Evolutionary conservation across 2,113 vertebrate genomes (phyloP).

Genomic region (Gobius niger): DNA sequence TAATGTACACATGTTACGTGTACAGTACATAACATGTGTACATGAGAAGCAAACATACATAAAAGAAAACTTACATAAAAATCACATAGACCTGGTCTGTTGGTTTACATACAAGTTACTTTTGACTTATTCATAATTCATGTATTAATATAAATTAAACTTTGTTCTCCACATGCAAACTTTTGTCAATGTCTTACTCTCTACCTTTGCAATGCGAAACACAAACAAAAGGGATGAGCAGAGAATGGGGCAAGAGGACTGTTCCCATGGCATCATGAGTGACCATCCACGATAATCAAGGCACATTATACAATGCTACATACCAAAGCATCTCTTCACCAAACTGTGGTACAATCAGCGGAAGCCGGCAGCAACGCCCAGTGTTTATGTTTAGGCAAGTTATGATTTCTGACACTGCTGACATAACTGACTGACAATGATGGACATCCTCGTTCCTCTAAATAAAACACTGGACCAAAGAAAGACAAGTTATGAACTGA

Average conservation of each 20-base stretch:
- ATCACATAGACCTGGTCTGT: no score
- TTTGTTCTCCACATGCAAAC: no score
- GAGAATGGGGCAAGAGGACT: not conserved
- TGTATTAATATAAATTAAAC: no score
- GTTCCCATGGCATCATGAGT: constrained; percentile 44
- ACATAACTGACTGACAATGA: constrained; percentile 33
- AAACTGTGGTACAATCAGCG: constrained; percentile 47
- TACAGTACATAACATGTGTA: not conserved
- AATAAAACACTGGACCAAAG: constrained; percentile 28
- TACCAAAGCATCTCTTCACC: constrained; percentile 5
- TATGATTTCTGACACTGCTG: not conserved
- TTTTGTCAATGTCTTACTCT: no score
- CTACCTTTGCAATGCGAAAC: not conserved
- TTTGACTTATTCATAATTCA: no score
- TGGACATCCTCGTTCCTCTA: constrained; percentile 34
- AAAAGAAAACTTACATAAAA: no score
- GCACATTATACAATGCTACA: constrained; percentile 51
- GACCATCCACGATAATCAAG: constrained; percentile 47
- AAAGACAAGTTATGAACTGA: constrained; percentile 1
- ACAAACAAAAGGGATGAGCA: not conserved
- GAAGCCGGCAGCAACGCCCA: constrained; percentile 30
- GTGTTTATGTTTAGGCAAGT: constrained; percentile 39
- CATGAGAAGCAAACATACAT: no score
- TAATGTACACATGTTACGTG: not conserved
- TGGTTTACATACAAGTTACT: no score